phyloP scores from a whole-genome alignment of 1,140 invertebrate species.

The Apocrypta bakeri region DNA sequence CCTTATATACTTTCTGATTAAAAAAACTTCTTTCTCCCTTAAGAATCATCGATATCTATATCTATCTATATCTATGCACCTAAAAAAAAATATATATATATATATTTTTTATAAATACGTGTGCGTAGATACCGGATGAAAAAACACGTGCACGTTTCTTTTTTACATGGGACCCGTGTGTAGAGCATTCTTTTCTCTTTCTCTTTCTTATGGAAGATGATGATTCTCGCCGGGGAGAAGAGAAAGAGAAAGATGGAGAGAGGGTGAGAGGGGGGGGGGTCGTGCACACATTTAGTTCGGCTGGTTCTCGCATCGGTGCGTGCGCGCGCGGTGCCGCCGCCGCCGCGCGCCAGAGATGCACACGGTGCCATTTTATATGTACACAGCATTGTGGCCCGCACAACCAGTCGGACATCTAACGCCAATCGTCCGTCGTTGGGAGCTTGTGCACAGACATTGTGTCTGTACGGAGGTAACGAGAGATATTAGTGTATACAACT shows the following conservation, averaged over 20 bases:
- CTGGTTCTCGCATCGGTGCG: conserved; percentile 50
- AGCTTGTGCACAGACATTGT: not conserved
- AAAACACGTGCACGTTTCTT: conserved; percentile 25
- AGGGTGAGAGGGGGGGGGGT: not conserved
- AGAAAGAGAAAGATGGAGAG: not conserved
- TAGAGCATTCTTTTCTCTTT: not conserved
- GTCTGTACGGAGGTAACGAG: not conserved
- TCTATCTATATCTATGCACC: too few relatives aligned
- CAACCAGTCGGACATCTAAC: not conserved
- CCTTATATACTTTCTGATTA: too few relatives aligned
- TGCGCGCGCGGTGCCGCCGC: conserved; percentile 55
- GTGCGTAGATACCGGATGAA: not conserved
- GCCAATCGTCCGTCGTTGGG: not conserved
- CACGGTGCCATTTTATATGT: conserved; percentile 61
- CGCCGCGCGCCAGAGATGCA: conserved; percentile 47
- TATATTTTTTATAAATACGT: too few relatives aligned
- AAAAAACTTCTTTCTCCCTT: too few relatives aligned
- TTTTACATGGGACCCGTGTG: not conserved
- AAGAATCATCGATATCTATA: too few relatives aligned
- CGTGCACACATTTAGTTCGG: conserved; percentile 5
- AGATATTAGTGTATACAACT: too few relatives aligned
- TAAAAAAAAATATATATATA: too few relatives aligned
- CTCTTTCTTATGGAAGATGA: not conserved
- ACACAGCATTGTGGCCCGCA: conserved; percentile 1
- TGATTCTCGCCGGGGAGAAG: not conserved